Evolutionary conservation across 2,797 vertebrate genomes (phyloP).

Genomic region (Periophthalmus magnuspinnatus): DNA sequence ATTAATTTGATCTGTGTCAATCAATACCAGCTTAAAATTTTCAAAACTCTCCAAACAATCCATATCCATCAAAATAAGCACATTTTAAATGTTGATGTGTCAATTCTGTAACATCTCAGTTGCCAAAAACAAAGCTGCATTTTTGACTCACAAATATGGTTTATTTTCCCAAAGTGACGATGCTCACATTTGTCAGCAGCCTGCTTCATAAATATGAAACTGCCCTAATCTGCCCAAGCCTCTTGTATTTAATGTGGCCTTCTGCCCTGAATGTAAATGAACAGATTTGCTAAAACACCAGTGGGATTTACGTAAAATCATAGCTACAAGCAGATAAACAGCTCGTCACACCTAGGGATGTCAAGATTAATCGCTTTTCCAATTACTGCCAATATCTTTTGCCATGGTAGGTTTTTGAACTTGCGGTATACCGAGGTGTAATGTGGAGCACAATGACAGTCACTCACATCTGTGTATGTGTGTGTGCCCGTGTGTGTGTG

Average conservation of each 20-base stretch:
- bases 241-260: conserved; percentile 26
- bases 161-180: background rate
- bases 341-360: conserved; percentile 14
- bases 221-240: conserved; percentile 21
- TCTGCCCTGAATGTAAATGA: conserved; percentile 47
- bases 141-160: no score
- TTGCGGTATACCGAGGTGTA: no score
- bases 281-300: conserved; percentile 31
- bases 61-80: no score
- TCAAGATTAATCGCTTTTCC: no score
- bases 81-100: no score
- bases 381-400: no score
- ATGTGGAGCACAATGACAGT: no score
- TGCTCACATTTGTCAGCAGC: conserved; percentile 15
- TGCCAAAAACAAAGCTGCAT: no score
- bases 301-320: conserved; percentile 25
- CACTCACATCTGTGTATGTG: no score
- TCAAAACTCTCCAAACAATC: background rate
- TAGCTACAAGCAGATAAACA: conserved; percentile 26
- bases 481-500: no score
- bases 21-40: background rate
- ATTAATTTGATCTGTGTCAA: background rate
- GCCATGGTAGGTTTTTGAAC: no score
- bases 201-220: conserved; percentile 38
- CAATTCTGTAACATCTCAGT: background rate